These are phyloP conservation scores for Physocephala rufipes DNA, from an alignment of 2,888 invertebrate species.

Conservation along the genomic window DNA sequence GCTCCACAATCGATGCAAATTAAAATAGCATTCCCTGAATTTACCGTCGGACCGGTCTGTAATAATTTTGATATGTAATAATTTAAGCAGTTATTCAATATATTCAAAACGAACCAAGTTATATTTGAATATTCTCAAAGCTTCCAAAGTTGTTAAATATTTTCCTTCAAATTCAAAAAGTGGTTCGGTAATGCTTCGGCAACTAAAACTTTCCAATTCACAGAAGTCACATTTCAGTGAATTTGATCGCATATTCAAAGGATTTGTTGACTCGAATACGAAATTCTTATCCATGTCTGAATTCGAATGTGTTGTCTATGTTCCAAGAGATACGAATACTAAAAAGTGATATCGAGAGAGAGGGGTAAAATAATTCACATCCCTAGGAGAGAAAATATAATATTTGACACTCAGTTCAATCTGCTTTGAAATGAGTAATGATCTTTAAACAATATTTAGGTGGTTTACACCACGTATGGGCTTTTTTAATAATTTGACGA, in stretches of 20 bases:
- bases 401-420: no score
- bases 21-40: background rate
- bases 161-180: constrained; percentile 11
- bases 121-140: constrained; percentile 37
- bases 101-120: background rate
- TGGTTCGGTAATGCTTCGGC: constrained; percentile 29
- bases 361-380: background rate
- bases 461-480: no score
- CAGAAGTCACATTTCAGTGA: constrained; percentile 39
- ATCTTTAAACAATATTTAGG: background rate
- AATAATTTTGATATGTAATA: background rate
- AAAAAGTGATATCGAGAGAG: no score
- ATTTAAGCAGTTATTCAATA: background rate
- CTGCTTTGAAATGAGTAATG: background rate
- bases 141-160: constrained; percentile 17
- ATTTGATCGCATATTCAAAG: background rate
- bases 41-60: background rate
- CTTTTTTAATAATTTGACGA: no score
- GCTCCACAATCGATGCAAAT: constrained; percentile 39
- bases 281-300: no score
- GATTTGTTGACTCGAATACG: background rate
- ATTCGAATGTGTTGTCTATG: no score
- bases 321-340: no score
- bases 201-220: constrained; percentile 30
- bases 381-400: no score